These are phyloP conservation scores for Aromia moschata DNA, from an alignment of 2,888 invertebrate species.

Conservation along the genomic window DNA sequence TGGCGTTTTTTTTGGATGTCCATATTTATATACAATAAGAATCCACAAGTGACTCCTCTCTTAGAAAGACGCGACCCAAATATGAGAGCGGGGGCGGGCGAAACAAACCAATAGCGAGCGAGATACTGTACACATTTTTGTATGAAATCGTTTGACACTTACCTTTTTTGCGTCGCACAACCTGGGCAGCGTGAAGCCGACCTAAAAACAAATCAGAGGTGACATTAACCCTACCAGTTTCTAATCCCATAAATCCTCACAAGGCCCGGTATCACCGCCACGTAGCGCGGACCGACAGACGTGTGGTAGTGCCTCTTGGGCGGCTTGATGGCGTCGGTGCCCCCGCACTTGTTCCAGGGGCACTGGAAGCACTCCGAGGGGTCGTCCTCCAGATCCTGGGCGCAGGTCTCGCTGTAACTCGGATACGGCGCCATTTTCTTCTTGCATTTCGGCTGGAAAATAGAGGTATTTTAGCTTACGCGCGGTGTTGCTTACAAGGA, in stretches of 20 bases:
- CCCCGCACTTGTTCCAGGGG: slow-evolving; percentile 46
- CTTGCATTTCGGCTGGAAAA: slow-evolving; percentile 39
- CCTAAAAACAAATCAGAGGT: background rate
- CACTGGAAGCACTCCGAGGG: slow-evolving; percentile 51
- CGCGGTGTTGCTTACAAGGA: background rate
- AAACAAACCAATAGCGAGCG: too few relatives aligned
- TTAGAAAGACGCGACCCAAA: too few relatives aligned
- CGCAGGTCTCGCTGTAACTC: slow-evolving; percentile 50
- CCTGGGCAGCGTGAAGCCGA: background rate
- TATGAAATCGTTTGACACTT: background rate
- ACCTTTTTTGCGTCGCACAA: slow-evolving; percentile 6
- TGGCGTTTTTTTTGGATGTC: too few relatives aligned
- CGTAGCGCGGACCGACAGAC: background rate
- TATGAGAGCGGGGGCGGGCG: too few relatives aligned
- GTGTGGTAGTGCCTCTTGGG: slow-evolving; percentile 46
- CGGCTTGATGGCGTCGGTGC: slow-evolving; percentile 42
- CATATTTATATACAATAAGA: too few relatives aligned
- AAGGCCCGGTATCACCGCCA: slow-evolving; percentile 5
- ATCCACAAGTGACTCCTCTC: too few relatives aligned
- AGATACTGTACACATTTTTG: too few relatives aligned
- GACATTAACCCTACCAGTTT: background rate
- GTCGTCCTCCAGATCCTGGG: slow-evolving; percentile 42
- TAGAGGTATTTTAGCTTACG: background rate
- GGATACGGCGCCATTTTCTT: slow-evolving; percentile 50
- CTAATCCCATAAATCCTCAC: slow-evolving; percentile 7